Evolutionary conservation across 2,797 vertebrate species (phyloP), one percentile per base, ranked within the genome.

Genomic region (Hoplostethus atlanticus): DNA sequence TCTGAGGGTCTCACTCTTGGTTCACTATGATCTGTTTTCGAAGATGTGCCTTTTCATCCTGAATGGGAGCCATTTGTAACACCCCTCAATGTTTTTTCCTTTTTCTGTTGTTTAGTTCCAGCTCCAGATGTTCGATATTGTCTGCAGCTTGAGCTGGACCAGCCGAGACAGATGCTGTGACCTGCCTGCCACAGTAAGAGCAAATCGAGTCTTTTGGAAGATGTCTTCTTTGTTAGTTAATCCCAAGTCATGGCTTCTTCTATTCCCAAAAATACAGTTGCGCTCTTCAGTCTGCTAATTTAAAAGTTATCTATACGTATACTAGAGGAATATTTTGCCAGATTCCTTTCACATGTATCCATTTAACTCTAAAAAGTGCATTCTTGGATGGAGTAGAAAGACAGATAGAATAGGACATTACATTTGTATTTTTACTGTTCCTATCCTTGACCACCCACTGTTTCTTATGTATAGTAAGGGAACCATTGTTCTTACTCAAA

Each of bases 81-180:
- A 88, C 84, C 67, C 63, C 13, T 77, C 71, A 13, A 72, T 85
- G 56, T 84, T 82, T 67, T 70, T 40, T 36, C 47, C 55, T 52
- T 30, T 51, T 6, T 87, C 77, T 86, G 64, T 76, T 76, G 92
- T 94, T 77, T 83, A 99, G 98, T 97, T 99, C 94, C 97, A 99
- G 94, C 96, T 99, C 89, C 98, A 99, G 96, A 98, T 96, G 95
- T 99, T 99, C 84, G 98, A 99, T 90, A 99, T 99, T 60, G 95
- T 99, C 67, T 99, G 98, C 94, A 99, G 97, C 83, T 93, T 97
- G 36, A 96, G 98, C 89, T 99, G 98, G 98, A 96, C 97, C 84
- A 98, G 95, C 84, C 95, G 97, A 91, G 98, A 99, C 93, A 97
- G 93, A 95, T 99, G 98, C 89, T 99, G 98, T 79, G 98, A 99